Conservation (phyloP, 2,113 vertebrate genomes). For the Scomber japonicus region DNA sequence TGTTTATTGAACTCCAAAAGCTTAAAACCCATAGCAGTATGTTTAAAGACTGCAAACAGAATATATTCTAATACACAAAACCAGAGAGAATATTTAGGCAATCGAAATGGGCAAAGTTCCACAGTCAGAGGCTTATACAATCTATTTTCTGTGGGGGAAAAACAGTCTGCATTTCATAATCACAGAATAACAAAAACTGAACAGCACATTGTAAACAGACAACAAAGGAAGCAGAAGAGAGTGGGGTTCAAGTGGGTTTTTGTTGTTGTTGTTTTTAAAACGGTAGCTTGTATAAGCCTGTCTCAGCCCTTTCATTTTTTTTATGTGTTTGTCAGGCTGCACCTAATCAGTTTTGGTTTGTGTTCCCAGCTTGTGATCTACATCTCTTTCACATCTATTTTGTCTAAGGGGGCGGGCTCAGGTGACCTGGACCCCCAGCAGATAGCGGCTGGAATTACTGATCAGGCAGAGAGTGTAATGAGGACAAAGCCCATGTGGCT, state of each 20-base stretch:
- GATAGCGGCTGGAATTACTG: conserved; percentile 82
- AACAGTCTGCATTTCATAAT: neutral
- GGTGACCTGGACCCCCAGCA: conserved; percentile 75
- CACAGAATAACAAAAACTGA: conserved; percentile 5
- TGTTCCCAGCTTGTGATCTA: conserved; percentile 10
- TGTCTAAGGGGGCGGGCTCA: conserved; percentile 54
- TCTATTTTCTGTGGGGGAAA: neutral
- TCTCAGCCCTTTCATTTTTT: conserved; percentile 16
- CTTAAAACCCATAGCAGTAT: neutral
- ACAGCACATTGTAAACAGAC: neutral
- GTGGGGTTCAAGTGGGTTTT: neutral
- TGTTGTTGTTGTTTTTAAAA: no score
- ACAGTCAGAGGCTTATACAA: neutral
- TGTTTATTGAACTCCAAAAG: neutral
- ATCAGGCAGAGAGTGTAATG: conserved; percentile 56
- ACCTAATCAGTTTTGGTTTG: conserved; percentile 12
- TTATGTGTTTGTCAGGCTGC: neutral
- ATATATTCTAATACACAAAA: neutral
- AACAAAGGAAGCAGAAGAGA: conserved; percentile 11
- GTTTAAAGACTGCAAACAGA: neutral
- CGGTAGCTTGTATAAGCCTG: neutral
- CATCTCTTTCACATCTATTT: conserved; percentile 39
- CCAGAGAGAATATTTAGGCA: neutral
- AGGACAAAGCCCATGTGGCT: conserved; percentile 70
- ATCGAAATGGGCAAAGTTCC: neutral